Conservation (phyloP, 2,888 invertebrate species). For the Synergus gifuensis region DNA sequence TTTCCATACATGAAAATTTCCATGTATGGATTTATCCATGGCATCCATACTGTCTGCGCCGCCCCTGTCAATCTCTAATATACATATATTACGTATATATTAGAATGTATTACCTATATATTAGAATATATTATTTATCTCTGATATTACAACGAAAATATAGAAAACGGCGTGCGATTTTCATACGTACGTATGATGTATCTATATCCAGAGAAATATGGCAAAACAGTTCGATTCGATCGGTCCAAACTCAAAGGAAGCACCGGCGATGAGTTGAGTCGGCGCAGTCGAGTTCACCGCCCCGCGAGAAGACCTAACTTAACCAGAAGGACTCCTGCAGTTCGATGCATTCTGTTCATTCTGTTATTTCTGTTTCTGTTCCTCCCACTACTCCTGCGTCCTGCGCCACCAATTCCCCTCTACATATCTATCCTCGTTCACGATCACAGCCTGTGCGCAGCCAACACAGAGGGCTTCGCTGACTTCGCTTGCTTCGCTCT, state of each 20-base stretch:
- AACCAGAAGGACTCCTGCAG: slow-evolving; percentile 38
- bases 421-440: not conserved
- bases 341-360: slow-evolving; percentile 45
- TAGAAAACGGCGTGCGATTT: not conserved
- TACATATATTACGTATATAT: too few relatives aligned
- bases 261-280: slow-evolving; percentile 10
- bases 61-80: too few relatives aligned
- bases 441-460: not conserved
- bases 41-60: too few relatives aligned
- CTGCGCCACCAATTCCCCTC: not conserved
- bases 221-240: slow-evolving; percentile 26
- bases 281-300: slow-evolving; percentile 46
- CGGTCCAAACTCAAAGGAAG: slow-evolving; percentile 34
- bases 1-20: too few relatives aligned
- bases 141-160: not conserved
- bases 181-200: not conserved
- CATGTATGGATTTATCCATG: too few relatives aligned
- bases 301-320: slow-evolving; percentile 37
- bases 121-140: too few relatives aligned
- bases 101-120: too few relatives aligned
- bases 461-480: slow-evolving; percentile 33
- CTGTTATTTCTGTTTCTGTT: slow-evolving; percentile 36
- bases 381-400: slow-evolving; percentile 47
- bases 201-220: not conserved
- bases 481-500: slow-evolving; percentile 45